Evolutionary conservation across 2,113 vertebrate species (phyloP), one percentile per base, ranked within the genome.

Genomic region (Zosterops japonicus): DNA sequence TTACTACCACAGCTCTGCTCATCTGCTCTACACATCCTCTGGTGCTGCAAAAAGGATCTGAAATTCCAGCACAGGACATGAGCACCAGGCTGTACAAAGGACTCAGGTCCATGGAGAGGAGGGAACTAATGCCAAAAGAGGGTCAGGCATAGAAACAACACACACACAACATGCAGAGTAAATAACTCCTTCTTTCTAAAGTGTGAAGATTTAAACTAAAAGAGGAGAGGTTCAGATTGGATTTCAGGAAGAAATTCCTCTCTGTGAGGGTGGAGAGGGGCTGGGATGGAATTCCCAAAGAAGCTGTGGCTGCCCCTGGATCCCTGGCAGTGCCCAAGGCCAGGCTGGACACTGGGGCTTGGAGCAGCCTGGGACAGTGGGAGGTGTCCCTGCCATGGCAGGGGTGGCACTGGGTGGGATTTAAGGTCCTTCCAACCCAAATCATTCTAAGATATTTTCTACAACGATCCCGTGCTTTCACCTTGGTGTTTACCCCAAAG

Each of bases 401-500:
- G 86, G 68, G 18, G 4, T 23, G 52, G 69, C 0, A 46, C 3
- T 6, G 11, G 61, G 0, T 18, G 61, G 1, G 3, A 1, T 83
- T 60, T 29, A 22, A 53, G 20, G 7, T 60, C 61, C 2, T 55
- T 14, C 20, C 21, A 5, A 5, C 20, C 46, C 55, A 83, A 89
- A 53, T 28, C 20, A 29, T 1, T 8, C 29, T 42, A 33, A 35
- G 17, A 68, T 53, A 60, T 79, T 39, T 91, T 24, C 85, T 79
- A 24, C 67, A 42, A 11, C 1, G 1, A 44, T 19, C n/a, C 24
- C 3, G 0, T 6, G 11, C 29, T 52, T 44, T 4, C 15, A 23
- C 21, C 57, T 46, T 14, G 19, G 5, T 12, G 9, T 29, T 81
- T 5, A 23, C 33, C 25, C 36, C 47, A 5, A 44, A 52, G 22